Conservation (phyloP, 2,113 vertebrate species). For the Xiphophorus maculatus region DNA sequence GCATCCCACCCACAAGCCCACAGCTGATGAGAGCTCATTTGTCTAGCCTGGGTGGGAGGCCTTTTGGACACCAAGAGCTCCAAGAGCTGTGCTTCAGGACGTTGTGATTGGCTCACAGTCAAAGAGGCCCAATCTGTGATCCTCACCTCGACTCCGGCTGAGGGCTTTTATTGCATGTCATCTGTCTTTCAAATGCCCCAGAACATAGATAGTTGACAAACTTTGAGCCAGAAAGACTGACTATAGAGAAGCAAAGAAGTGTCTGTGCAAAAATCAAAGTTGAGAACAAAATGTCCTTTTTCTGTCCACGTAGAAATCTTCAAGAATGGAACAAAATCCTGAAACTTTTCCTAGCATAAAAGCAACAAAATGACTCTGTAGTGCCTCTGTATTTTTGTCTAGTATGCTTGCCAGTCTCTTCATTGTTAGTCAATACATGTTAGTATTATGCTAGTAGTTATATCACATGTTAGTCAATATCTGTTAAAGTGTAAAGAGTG, state of each 20-base stretch:
- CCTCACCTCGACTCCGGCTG: conserved; percentile 12
- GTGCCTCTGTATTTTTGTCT: conserved; percentile 23
- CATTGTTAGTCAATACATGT: not conserved
- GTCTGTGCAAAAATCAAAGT: too few species aligned
- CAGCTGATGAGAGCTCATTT: conserved; percentile 36
- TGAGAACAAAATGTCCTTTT: not conserved
- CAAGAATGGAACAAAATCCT: conserved; percentile 5
- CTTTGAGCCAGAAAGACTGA: not conserved
- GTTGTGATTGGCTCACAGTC: conserved; percentile 7
- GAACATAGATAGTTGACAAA: not conserved
- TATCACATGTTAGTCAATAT: not conserved
- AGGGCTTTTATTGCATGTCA: conserved; percentile 2
- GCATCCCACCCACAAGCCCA: conserved; percentile 48
- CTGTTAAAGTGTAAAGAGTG: conserved; percentile 39
- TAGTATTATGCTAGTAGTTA: too few species aligned
- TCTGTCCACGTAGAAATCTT: conserved; percentile 10
- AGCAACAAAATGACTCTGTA: conserved; percentile 1
- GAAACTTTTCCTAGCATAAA: not conserved
- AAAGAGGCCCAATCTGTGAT: not conserved
- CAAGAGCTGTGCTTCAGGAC: conserved; percentile 18
- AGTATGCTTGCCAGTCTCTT: conserved; percentile 34
- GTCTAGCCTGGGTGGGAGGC: conserved; percentile 7
- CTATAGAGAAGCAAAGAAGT: not conserved
- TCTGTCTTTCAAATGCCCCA: conserved; percentile 2
- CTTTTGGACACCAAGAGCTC: conserved; percentile 16